A percentile compares a stretch with the other conserved stretches of the same genome.
phyloP scores from a whole-genome alignment of 2,113 vertebrate genomes.

The Sander lucioperca region DNA sequence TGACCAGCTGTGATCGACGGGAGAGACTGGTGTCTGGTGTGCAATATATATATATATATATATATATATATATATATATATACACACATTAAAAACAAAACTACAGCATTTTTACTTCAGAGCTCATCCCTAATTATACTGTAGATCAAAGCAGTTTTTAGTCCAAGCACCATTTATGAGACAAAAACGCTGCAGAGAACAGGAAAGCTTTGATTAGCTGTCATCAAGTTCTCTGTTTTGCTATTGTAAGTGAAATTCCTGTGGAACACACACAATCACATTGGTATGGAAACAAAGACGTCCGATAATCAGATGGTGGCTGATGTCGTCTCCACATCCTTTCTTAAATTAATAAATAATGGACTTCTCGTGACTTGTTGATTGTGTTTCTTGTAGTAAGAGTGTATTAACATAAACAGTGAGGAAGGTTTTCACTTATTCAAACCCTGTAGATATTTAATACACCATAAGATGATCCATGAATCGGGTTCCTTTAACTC shows the following conservation, averaged over 20 bases:
- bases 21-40: too few relatives aligned
- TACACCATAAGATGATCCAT: background rate
- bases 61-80: too few relatives aligned
- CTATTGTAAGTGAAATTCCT: background rate
- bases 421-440: background rate
- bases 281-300: background rate
- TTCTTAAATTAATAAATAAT: constrained; percentile 9
- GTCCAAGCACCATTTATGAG: background rate
- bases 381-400: background rate
- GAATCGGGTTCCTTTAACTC: background rate
- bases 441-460: background rate
- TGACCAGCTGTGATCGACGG: background rate
- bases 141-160: background rate
- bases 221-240: constrained; percentile 4
- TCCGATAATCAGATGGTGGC: background rate
- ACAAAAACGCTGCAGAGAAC: constrained; percentile 21
- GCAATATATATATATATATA: too few relatives aligned
- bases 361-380: background rate
- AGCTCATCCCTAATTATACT: background rate
- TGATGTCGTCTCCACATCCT: background rate
- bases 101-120: background rate
- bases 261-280: constrained; percentile 22
- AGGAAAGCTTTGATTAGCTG: background rate
- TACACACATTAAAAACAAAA: background rate
- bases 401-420: background rate